phyloP scores from a whole-genome alignment of 2,888 invertebrate species.

The Panzeria rudis region DNA sequence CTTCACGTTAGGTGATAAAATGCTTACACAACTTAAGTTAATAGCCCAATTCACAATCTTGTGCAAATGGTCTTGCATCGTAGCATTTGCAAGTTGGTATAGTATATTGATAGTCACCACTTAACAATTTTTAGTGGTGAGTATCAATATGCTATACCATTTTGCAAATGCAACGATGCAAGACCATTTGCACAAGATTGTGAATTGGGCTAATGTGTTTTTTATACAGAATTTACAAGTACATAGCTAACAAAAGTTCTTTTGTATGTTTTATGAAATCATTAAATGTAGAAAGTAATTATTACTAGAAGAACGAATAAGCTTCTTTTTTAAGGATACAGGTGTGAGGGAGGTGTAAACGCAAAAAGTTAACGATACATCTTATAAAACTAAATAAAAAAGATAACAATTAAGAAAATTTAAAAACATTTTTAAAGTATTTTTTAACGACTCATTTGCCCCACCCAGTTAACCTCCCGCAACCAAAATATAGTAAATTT shows the following conservation, averaged over 20 bases:
- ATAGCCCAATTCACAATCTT: no score
- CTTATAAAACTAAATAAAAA: no score
- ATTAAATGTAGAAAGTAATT: conserved; percentile 13
- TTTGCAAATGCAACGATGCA: no score
- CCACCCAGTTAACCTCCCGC: no score
- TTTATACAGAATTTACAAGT: background rate
- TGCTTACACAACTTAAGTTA: conserved; percentile 22
- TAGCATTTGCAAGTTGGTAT: no score
- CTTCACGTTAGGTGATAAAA: conserved; percentile 31
- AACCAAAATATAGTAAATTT: no score
- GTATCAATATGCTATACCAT: no score
- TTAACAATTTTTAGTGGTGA: no score
- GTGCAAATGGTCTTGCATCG: no score
- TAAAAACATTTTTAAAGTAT: background rate
- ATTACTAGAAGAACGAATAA: background rate
- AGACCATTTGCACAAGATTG: no score
- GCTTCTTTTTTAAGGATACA: background rate
- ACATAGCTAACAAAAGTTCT: conserved; percentile 14
- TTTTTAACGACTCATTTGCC: no score
- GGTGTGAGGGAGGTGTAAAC: conserved; percentile 2
- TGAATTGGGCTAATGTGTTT: background rate
- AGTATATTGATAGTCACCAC: no score
- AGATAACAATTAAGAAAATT: background rate
- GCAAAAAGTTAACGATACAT: background rate
- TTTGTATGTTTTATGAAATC: conserved; percentile 8